These are phyloP conservation scores for Telenomus remus DNA, from an alignment of 1,140 invertebrate species.

Conservation along the genomic window DNA sequence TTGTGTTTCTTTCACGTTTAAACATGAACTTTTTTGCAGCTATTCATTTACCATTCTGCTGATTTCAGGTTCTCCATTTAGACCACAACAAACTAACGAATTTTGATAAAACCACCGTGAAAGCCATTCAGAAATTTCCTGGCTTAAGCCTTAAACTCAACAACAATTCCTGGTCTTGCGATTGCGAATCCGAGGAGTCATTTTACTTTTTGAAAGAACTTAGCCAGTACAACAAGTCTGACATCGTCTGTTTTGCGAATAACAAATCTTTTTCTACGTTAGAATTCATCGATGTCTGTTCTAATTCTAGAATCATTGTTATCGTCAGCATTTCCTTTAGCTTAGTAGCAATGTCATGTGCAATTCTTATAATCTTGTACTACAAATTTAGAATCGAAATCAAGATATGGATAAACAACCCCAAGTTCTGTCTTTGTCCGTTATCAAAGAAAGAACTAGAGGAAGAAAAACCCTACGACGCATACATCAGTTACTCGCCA, in stretches of 20 bases:
- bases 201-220: constrained; percentile 77
- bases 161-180: constrained; percentile 80
- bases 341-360: constrained; percentile 74
- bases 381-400: constrained; percentile 80
- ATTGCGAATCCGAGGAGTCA: constrained; percentile 77
- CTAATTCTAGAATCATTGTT: constrained; percentile 69
- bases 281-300: constrained; percentile 76
- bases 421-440: constrained; percentile 79
- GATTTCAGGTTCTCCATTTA: constrained; percentile 69
- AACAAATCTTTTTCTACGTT: constrained; percentile 66
- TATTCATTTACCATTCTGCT: too few relatives aligned
- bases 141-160: constrained; percentile 73
- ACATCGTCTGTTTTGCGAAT: constrained; percentile 72
- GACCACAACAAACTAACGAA: constrained; percentile 76
- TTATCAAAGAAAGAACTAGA: constrained; percentile 85
- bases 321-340: constrained; percentile 71
- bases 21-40: too few relatives aligned
- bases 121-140: too few relatives aligned
- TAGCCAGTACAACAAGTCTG: constrained; percentile 59
- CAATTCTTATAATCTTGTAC: constrained; percentile 76
- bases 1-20: too few relatives aligned
- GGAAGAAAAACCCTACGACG: constrained; percentile 87
- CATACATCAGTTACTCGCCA: constrained; percentile 91
- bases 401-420: constrained; percentile 83
- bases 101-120: too few relatives aligned